A percentile compares a stretch with the other conserved stretches of the same genome.
These are phyloP conservation scores for Laspeyria flexula DNA, from an alignment of 2,888 invertebrate genomes.

Conservation along the genomic window DNA sequence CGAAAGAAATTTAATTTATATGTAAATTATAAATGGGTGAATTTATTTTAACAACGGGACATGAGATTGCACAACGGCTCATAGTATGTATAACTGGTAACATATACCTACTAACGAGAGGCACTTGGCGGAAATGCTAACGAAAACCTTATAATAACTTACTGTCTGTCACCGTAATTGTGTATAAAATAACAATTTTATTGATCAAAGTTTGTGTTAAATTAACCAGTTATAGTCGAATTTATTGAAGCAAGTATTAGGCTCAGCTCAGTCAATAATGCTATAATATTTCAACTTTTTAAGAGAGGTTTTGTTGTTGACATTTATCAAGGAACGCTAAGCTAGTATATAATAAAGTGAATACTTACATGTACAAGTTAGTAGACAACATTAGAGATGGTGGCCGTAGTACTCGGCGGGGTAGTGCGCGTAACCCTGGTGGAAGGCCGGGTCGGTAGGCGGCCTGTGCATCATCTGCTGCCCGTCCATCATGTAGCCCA, in stretches of 20 bases:
- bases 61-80: not conserved
- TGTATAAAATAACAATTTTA: not conserved
- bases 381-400: conserved; percentile 91
- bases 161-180: not conserved
- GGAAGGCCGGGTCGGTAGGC: conserved; percentile 96
- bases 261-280: too few species aligned
- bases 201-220: not conserved
- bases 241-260: not conserved
- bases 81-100: not conserved
- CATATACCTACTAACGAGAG: not conserved
- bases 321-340: too few species aligned
- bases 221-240: too few species aligned
- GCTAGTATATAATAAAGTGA: not conserved
- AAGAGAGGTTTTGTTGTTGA: too few species aligned
- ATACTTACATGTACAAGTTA: conserved; percentile 81
- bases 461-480: conserved; percentile 99
- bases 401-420: conserved; percentile 97
- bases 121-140: not conserved
- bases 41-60: conserved; percentile 8
- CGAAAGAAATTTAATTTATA: conserved; percentile 6
- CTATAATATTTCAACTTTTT: too few species aligned
- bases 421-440: conserved; percentile 96
- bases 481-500: conserved; percentile 99
- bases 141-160: not conserved
- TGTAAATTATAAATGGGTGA: conserved; percentile 2